These are phyloP conservation scores for Tortrix viridana DNA, from an alignment of 2,888 invertebrate genomes.

Conservation along the genomic window DNA sequence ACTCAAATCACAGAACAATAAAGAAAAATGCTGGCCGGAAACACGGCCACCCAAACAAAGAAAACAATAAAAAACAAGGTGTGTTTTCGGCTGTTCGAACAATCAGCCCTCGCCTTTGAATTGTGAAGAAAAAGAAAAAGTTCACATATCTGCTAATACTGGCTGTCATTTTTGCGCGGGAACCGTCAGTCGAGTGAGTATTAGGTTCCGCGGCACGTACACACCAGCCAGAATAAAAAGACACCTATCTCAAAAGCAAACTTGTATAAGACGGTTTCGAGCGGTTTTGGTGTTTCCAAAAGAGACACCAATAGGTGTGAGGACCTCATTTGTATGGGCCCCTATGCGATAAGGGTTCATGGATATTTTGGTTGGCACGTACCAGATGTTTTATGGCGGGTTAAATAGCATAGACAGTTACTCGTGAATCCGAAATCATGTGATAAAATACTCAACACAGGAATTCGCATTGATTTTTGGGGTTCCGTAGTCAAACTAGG, in stretches of 20 bases:
- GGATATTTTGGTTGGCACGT: conserved; percentile 31
- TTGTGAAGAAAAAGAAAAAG: conserved; percentile 28
- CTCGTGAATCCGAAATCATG: conserved; percentile 13
- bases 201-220: conserved; percentile 55
- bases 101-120: conserved; percentile 37
- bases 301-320: conserved; percentile 21
- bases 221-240: conserved; percentile 19
- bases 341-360: conserved; percentile 17
- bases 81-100: conserved; percentile 34
- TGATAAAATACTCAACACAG: conserved; percentile 13
- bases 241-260: background rate
- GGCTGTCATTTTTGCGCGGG: conserved; percentile 36
- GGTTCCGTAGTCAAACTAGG: no score
- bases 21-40: conserved; percentile 24
- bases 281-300: conserved; percentile 13
- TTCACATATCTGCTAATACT: conserved; percentile 34
- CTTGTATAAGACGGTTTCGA: conserved; percentile 1
- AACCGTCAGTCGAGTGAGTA: conserved; percentile 42
- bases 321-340: conserved; percentile 28
- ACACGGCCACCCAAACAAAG: conserved; percentile 29
- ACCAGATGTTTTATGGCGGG: conserved; percentile 41
- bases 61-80: conserved; percentile 38
- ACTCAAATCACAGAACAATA: conserved; percentile 33
- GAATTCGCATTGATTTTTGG: conserved; percentile 4
- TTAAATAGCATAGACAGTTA: conserved; percentile 33